Evolutionary conservation across 2,888 invertebrate species (phyloP), one percentile per base, ranked within the genome.

Genomic region (Antheraea assamensis): DNA sequence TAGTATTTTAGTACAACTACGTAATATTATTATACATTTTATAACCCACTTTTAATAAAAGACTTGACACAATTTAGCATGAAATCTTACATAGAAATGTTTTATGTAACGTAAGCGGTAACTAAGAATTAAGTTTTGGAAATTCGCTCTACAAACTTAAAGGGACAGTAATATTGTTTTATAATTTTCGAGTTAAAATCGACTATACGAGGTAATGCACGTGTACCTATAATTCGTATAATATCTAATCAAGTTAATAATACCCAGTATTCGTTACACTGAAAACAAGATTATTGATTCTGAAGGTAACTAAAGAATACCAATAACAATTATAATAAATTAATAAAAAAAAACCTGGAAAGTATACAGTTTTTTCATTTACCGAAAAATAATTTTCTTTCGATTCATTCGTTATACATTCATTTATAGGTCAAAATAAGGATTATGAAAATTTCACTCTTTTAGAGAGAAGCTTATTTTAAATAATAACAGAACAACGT

Each of bases 231-330:
- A 85, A 87, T 84, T 81, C 79, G 78, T 78, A 82, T 83, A 83
- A 81, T 81, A 80, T 81, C 81, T 78, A 86, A 85, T 85, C 82
- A 78, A 81, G 80, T 85, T 82, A 85, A 84, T 85, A 17, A 30
- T 81, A 80, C 78, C 79, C 82, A 80, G 81, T 86, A 86, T 85
- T 84, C 79, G 81, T 86, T 85, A 83, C 80, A 74, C 71, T 27
- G 78, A 72, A 81, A 84, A 86, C 79, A 74, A 35, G 72, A 82
- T 86, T 86, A 84, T 76, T 74, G 31, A 42, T 58, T 58, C 58
- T 47, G 42, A 47, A 73, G 21, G 27, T 70, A 70, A 42, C 31
- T 21, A 17, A 66, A 19, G 58, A 8, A 24, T 24, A 7, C n/a
- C 10, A 24, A 8, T 58, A 58, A 58, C n/a, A 8, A 58, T 13